Conservation (phyloP, 2,888 invertebrate genomes). For the Smittia sp. region DNA sequence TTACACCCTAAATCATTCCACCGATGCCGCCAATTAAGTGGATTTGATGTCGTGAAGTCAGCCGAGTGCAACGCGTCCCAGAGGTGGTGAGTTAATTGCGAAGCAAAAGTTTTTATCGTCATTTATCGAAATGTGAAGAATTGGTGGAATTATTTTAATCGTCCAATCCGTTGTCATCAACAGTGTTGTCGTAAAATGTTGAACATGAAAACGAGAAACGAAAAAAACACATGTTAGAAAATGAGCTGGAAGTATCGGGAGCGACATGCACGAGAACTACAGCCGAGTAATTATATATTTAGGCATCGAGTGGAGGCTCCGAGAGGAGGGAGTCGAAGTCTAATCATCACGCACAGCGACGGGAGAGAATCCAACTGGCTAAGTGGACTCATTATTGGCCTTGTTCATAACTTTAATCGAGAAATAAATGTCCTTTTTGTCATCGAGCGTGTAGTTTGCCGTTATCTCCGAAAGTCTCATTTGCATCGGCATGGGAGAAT, state of each 20-base stretch:
- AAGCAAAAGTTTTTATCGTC: slow-evolving; percentile 24
- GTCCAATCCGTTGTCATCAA: slow-evolving; percentile 31
- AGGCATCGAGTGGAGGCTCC: background rate
- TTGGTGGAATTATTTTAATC: slow-evolving; percentile 29
- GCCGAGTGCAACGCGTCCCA: slow-evolving; percentile 24
- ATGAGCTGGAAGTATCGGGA: background rate
- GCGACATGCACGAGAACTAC: slow-evolving; percentile 29
- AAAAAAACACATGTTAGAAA: slow-evolving; percentile 35
- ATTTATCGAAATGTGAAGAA: slow-evolving; percentile 24
- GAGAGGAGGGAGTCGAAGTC: background rate
- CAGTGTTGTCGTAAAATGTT: slow-evolving; percentile 33
- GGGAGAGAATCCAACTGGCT: background rate
- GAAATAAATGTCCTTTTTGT: slow-evolving; percentile 17
- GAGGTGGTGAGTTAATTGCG: slow-evolving; percentile 27
- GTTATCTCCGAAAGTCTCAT: background rate
- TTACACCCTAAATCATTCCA: slow-evolving; percentile 27
- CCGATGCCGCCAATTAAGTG: background rate
- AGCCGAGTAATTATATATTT: slow-evolving; percentile 5
- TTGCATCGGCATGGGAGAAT: slow-evolving; percentile 25
- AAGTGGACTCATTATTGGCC: slow-evolving; percentile 13
- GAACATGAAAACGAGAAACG: slow-evolving; percentile 34
- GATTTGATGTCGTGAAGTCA: slow-evolving; percentile 10
- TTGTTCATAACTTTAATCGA: slow-evolving; percentile 13
- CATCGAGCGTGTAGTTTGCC: background rate
- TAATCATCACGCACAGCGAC: background rate